These are phyloP conservation scores for Drosophila stalkeri DNA, from an alignment of 2,888 invertebrate genomes.

Conservation along the genomic window DNA sequence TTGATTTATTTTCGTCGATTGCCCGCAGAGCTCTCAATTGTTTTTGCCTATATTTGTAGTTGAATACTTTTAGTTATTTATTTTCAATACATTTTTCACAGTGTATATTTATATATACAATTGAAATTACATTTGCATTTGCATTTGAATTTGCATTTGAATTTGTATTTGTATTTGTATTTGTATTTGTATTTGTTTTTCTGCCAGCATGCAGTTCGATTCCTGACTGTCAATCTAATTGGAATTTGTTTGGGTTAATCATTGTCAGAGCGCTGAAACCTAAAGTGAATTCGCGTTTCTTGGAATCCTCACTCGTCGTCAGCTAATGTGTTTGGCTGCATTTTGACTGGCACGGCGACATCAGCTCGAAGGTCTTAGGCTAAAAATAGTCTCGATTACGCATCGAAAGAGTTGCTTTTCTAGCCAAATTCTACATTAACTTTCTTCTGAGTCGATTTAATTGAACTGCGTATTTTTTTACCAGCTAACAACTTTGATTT, in stretches of 20 bases:
- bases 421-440: background rate
- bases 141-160: background rate
- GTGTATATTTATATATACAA: background rate
- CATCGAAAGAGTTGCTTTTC: background rate
- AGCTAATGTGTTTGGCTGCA: slow-evolving; percentile 40
- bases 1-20: slow-evolving; percentile 42
- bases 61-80: slow-evolving; percentile 31
- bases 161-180: background rate
- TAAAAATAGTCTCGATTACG: slow-evolving; percentile 18
- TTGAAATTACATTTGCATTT: background rate
- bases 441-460: background rate
- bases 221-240: slow-evolving; percentile 58
- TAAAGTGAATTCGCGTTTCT: slow-evolving; percentile 52
- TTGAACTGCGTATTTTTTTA: too few species aligned
- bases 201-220: slow-evolving; percentile 16
- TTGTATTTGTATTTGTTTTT: slow-evolving; percentile 5
- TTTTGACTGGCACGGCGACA: slow-evolving; percentile 44
- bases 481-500: slow-evolving; percentile 1
- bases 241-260: slow-evolving; percentile 55
- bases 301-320: slow-evolving; percentile 7
- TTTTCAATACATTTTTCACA: slow-evolving; percentile 7
- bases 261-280: slow-evolving; percentile 45
- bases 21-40: slow-evolving; percentile 32
- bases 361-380: slow-evolving; percentile 50
- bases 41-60: slow-evolving; percentile 33